These are phyloP conservation scores for Eulithis testata DNA, from an alignment of 2,888 invertebrate species.

Conservation along the genomic window DNA sequence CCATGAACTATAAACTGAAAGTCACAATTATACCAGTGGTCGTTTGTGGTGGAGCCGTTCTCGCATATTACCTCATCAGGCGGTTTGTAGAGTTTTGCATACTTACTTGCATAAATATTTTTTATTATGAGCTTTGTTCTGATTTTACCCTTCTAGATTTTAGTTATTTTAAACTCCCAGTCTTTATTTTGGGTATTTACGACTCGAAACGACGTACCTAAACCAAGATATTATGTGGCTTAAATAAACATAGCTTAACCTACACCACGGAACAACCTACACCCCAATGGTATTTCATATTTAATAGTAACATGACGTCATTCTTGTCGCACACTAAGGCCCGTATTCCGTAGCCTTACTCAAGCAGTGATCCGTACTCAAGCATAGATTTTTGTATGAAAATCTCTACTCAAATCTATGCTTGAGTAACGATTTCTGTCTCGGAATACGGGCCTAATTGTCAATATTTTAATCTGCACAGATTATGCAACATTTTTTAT, in stretches of 20 bases:
- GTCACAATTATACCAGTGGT: conserved; percentile 75
- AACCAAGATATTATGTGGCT: too few species aligned
- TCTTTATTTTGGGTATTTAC: too few species aligned
- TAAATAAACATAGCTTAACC: neutral
- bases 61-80: conserved; percentile 82
- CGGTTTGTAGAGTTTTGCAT: conserved; percentile 70
- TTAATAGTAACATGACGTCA: neutral
- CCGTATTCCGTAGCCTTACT: too few species aligned
- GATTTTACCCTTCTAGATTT: neutral
- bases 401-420: too few species aligned
- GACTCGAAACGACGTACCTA: too few species aligned
- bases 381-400: too few species aligned
- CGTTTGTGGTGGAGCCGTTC: conserved; percentile 81
- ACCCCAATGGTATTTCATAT: neutral
- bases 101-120: neutral
- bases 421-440: too few species aligned
- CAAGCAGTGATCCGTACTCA: too few species aligned
- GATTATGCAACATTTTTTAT: conserved; percentile 35
- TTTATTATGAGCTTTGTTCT: neutral
- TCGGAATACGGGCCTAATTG: too few species aligned
- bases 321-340: neutral
- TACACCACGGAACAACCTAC: conserved; percentile 2
- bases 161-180: too few species aligned
- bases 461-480: neutral
- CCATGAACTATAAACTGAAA: conserved; percentile 81